These are phyloP conservation scores for Sterrhoptilus dennistouni DNA, from an alignment of 2,113 vertebrate genomes.

Conservation along the genomic window DNA sequence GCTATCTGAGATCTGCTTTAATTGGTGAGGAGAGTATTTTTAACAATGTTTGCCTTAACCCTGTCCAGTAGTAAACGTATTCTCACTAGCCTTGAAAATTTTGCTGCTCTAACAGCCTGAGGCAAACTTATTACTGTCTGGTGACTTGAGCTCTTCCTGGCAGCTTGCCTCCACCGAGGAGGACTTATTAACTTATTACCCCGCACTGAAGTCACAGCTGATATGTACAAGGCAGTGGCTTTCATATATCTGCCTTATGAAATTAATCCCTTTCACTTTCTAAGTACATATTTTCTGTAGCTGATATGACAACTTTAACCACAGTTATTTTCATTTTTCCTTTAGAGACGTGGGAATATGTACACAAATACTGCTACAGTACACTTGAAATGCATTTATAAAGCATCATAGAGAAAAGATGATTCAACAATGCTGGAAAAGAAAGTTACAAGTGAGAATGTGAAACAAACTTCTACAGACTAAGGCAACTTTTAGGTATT, in stretches of 20 bases:
- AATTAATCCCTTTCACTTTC: slow-evolving; percentile 3
- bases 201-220: background rate
- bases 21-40: background rate
- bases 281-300: background rate
- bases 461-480: background rate
- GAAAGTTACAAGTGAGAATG: background rate
- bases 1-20: background rate
- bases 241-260: background rate
- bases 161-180: background rate
- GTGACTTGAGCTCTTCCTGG: background rate
- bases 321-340: slow-evolving; percentile 29
- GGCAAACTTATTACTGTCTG: background rate
- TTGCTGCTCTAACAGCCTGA: background rate
- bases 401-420: background rate
- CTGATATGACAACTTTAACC: background rate
- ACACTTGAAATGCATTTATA: background rate
- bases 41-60: background rate
- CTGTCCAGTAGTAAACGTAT: background rate
- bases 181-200: background rate
- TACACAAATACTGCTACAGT: background rate
- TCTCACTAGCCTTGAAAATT: background rate
- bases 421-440: background rate
- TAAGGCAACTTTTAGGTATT: background rate
- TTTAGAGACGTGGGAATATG: background rate
- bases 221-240: background rate